A percentile compares a stretch with the other conserved stretches of the same genome.
Conservation (phyloP, 1,140 invertebrate species). For the Steinernema khuongi region DNA sequence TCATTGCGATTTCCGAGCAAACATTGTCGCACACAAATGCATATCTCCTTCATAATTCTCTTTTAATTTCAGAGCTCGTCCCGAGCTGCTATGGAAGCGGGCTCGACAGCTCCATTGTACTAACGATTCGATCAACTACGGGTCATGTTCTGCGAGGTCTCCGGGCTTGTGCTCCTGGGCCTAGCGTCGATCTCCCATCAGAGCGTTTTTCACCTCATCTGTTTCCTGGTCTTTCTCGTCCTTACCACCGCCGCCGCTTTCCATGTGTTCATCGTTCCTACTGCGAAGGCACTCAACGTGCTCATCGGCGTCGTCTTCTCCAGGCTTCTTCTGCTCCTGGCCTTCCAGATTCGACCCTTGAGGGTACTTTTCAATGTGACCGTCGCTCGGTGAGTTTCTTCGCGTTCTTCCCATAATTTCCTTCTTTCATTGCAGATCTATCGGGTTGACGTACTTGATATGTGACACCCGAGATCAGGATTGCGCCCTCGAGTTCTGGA, state of each 20-base stretch:
- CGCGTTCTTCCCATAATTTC: neutral
- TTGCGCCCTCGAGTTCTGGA: neutral
- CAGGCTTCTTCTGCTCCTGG: neutral
- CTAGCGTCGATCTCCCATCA: neutral
- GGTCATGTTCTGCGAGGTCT: neutral
- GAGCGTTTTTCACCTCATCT: slow-evolving; percentile 38
- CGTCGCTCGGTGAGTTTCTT: neutral
- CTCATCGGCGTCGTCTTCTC: neutral
- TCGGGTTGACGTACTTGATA: neutral
- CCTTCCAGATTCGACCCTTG: neutral
- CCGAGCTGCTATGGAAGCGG: neutral
- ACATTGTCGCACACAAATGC: no score
- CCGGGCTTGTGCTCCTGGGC: neutral
- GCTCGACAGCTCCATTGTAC: neutral
- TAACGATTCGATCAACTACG: neutral
- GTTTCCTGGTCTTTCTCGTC: slow-evolving; percentile 40
- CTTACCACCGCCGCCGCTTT: slow-evolving; percentile 6
- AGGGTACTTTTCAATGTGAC: neutral
- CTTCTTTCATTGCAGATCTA: neutral
- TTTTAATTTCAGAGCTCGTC: neutral
- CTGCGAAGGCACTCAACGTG: neutral
- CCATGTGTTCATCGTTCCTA: neutral
- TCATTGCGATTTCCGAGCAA: no score
- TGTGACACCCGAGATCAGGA: neutral
- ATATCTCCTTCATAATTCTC: no score